These are phyloP conservation scores for Larimichthys crocea DNA, from an alignment of 2,113 vertebrate genomes.

Conservation along the genomic window DNA sequence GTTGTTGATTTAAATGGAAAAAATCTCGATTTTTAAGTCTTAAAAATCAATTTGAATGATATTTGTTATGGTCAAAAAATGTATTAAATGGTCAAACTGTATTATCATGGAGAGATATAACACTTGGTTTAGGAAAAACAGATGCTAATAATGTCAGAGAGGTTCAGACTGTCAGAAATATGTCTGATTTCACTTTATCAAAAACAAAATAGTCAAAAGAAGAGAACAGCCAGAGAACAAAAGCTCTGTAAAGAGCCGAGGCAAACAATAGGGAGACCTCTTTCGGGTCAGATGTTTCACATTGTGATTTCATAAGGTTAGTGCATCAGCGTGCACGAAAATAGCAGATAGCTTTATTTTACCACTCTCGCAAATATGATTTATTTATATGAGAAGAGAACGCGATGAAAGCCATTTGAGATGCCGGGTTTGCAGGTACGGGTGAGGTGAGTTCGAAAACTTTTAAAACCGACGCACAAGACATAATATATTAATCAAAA, in stretches of 20 bases:
- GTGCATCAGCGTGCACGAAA: slow-evolving; percentile 54
- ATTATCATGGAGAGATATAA: not conserved
- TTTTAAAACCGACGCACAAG: slow-evolving; percentile 8
- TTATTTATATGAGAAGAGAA: slow-evolving; percentile 72
- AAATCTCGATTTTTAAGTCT: not conserved
- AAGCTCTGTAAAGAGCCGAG: slow-evolving; percentile 19
- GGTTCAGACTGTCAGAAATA: not conserved
- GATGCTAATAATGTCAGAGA: not conserved
- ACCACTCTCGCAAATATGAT: slow-evolving; percentile 59
- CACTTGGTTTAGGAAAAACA: not conserved
- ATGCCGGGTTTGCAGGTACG: slow-evolving; percentile 35
- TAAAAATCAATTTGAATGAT: not conserved
- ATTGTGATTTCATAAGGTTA: slow-evolving; percentile 72
- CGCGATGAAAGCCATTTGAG: slow-evolving; percentile 68
- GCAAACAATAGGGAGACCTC: slow-evolving; percentile 17
- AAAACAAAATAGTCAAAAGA: slow-evolving; percentile 18
- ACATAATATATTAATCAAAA: slow-evolving; percentile 40
- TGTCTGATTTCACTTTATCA: slow-evolving; percentile 4
- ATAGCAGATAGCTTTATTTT: slow-evolving; percentile 63
- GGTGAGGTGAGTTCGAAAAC: slow-evolving; percentile 21
- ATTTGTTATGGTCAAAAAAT: not conserved
- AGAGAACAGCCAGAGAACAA: slow-evolving; percentile 4
- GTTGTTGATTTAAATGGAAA: not conserved
- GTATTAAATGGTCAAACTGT: too few species aligned
- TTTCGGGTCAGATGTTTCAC: slow-evolving; percentile 48